Conservation (phyloP, 37 sponge, comb jelly and placozoan species). For the Spongilla lacustris region DNA sequence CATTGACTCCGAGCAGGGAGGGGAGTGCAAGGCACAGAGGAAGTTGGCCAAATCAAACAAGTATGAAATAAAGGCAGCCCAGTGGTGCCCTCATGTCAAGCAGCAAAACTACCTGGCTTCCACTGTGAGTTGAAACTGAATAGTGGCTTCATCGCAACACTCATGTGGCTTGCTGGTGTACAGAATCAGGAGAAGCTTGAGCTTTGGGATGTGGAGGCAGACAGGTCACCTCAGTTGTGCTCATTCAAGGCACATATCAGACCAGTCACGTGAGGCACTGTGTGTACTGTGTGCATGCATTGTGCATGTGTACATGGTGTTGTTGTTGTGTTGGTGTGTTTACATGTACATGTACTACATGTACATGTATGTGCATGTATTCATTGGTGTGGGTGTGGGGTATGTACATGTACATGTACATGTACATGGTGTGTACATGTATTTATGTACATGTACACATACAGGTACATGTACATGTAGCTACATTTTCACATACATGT, state of each 20-base stretch:
- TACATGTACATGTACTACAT: neutral
- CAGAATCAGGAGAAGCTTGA: conserved; percentile 85
- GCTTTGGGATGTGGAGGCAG: conserved; percentile 76
- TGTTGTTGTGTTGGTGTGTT: neutral
- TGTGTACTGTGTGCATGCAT: neutral
- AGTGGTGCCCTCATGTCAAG: conserved; percentile 77
- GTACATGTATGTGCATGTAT: too few species aligned
- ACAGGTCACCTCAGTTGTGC: conserved; percentile 51
- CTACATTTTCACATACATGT: too few species aligned
- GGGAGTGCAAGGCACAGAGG: conserved; percentile 51
- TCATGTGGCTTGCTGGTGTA: neutral
- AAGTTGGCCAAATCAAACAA: conserved; percentile 70
- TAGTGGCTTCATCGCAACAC: too few species aligned
- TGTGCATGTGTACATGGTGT: neutral
- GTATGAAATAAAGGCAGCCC: conserved; percentile 76
- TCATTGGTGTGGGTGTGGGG: too few species aligned
- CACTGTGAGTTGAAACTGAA: conserved; percentile 55
- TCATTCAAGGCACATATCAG: conserved; percentile 82
- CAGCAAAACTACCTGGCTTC: conserved; percentile 66
- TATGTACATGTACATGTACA: too few species aligned
- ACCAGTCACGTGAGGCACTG: conserved; percentile 55
- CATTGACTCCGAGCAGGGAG: conserved; percentile 2
- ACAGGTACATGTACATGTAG: neutral
- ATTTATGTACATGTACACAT: neutral
- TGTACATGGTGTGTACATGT: too few species aligned